A percentile compares a stretch with the other conserved stretches of the same genome.
Evolutionary conservation across 1,140 invertebrate species (phyloP).

Genomic region (Formica selysi): DNA sequence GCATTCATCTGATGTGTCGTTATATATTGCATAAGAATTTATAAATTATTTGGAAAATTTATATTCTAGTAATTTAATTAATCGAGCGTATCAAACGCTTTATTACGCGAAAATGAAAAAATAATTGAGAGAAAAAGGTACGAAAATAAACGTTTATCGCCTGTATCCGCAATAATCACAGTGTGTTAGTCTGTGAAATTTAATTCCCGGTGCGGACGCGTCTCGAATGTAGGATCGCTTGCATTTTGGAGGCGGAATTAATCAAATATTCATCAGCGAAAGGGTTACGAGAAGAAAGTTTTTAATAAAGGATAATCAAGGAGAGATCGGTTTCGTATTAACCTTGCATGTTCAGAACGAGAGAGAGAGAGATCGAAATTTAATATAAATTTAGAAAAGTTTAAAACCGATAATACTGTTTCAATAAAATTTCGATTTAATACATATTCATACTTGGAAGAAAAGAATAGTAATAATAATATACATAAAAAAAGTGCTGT

Average conservation of each 20-base stretch:
- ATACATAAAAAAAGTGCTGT: neutral
- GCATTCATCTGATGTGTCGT: neutral
- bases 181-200: constrained; percentile 40
- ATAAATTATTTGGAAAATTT: neutral
- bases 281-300: constrained; percentile 45
- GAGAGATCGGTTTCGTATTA: constrained; percentile 25
- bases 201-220: constrained; percentile 21
- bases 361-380: neutral
- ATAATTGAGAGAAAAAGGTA: constrained; percentile 16
- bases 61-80: neutral
- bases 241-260: constrained; percentile 43
- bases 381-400: neutral
- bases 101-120: constrained; percentile 34
- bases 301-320: constrained; percentile 53
- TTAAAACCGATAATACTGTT: neutral
- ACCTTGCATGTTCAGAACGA: constrained; percentile 1
- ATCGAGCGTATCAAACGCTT: neutral
- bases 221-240: constrained; percentile 51
- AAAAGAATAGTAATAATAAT: neutral
- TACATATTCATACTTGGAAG: neutral
- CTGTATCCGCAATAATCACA: constrained; percentile 37
- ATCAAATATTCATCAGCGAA: constrained; percentile 58
- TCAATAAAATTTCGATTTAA: neutral
- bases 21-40: neutral
- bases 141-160: constrained; percentile 34